Evolutionary conservation across 2,113 vertebrate species (phyloP), one percentile per base, ranked within the genome.

Genomic region (Oreochromis aureus): DNA sequence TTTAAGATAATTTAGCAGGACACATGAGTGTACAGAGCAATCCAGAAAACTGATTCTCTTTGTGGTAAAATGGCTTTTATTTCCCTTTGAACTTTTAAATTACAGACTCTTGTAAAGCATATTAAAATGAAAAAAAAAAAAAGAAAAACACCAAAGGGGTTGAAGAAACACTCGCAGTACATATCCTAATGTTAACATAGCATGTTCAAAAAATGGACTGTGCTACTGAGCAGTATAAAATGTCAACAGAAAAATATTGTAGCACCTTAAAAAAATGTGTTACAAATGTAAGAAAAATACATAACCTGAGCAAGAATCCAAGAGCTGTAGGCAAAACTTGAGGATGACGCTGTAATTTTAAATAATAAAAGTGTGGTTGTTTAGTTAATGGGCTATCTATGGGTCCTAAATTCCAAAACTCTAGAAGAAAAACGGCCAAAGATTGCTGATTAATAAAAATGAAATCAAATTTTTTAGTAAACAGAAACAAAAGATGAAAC

Each of bases 31-130:
- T 5, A 54, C 5, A 81, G 82, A 56, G 22, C 18, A 82, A 84
- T 2, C 7, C 76, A 32, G 86, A 84, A 82, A 8, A 56, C 82
- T 55, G 0, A 6, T 87, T 24, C 46, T 83, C n/a, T 56, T 89
- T 90, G 79, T 85, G 51, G 86, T 85, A 91, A 89, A 89, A 94
- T 93, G 83, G 89, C 85, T 94, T 95, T 95, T 94, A 22, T 94
- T 95, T 93, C 86, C 89, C 24, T 88, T 89, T 61, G 27, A 86
- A 79, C 48, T 46, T 46, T 66, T 22, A 87, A 54, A 63, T 13
- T 51, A 82, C 82, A 92, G 51, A 86, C 73, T 80, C 32, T 86
- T 89, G 80, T 78, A 83, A 82, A 93, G 78, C 58, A 85, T 69
- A 66, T 94, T 89, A 90, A 34, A 86, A 85, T 15, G 6, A 5